Conservation (phyloP, 2,113 vertebrate species). For the Ochotona princeps region DNA sequence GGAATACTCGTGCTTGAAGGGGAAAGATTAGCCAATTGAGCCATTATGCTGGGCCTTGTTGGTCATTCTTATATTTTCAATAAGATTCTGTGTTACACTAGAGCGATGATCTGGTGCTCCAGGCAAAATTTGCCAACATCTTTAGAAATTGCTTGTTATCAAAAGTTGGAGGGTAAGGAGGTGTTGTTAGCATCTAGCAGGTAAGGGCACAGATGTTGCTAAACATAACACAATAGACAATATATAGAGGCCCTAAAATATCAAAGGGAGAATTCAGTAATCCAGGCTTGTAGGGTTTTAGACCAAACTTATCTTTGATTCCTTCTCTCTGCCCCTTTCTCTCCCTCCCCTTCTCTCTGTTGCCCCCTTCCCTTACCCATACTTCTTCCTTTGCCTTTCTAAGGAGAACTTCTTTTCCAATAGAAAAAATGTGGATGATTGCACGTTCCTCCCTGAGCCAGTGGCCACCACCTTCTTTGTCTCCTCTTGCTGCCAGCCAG, state of each 20-base stretch:
- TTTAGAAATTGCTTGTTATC: not conserved
- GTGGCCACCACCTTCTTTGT: too few relatives aligned
- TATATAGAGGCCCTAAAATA: too few relatives aligned
- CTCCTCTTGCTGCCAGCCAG: not conserved
- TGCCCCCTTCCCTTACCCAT: not conserved
- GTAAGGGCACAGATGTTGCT: too few relatives aligned
- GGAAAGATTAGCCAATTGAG: too few relatives aligned
- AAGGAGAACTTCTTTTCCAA: not conserved
- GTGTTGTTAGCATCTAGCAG: not conserved
- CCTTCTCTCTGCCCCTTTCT: too few relatives aligned
- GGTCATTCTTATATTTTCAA: not conserved
- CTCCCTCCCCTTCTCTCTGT: too few relatives aligned
- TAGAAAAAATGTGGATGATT: not conserved
- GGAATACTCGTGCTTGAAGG: too few relatives aligned
- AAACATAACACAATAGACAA: too few relatives aligned
- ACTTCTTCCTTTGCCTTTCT: not conserved
- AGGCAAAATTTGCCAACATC: not conserved
- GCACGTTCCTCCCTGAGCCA: accelerated
- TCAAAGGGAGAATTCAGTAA: not conserved
- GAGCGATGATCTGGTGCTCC: not conserved
- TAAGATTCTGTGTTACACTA: not conserved
- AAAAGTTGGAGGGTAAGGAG: not conserved
- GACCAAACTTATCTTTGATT: too few relatives aligned
- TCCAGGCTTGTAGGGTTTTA: not conserved
- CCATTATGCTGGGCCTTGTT: too few relatives aligned